phyloP scores from a whole-genome alignment of 2,113 vertebrate genomes.

The Nothocercus nigrocapillus region DNA sequence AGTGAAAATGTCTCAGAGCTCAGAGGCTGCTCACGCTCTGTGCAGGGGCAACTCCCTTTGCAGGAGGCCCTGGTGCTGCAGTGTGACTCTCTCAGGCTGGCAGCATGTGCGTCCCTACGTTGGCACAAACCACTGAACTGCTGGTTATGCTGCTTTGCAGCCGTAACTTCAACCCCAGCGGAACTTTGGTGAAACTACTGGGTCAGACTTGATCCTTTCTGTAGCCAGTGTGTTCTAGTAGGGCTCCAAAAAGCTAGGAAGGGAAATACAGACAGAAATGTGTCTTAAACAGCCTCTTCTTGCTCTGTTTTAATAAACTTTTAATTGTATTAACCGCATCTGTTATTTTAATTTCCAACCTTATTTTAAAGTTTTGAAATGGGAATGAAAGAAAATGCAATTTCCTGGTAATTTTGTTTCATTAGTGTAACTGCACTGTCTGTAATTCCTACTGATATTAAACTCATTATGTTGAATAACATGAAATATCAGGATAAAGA shows the following conservation, averaged over 20 bases:
- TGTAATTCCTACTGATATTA: slow-evolving; percentile 41
- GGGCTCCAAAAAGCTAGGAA: background rate
- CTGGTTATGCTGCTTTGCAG: background rate
- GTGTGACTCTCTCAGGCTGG: background rate
- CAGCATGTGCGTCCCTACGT: fast-evolving
- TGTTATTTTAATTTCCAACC: slow-evolving; percentile 48
- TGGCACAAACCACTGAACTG: background rate
- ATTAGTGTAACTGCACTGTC: slow-evolving; percentile 48
- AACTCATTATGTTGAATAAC: slow-evolving; percentile 41
- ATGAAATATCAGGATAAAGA: slow-evolving; percentile 58
- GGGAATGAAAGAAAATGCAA: slow-evolving; percentile 16
- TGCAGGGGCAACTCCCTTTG: background rate
- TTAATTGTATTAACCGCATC: background rate
- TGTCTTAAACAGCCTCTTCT: background rate
- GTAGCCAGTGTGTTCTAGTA: background rate
- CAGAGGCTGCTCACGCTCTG: background rate
- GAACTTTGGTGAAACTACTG: fast-evolving
- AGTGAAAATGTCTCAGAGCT: background rate
- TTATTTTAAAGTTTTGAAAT: slow-evolving; percentile 28
- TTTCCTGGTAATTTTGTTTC: slow-evolving; percentile 57
- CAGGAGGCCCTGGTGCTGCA: background rate
- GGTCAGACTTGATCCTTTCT: background rate
- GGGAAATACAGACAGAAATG: background rate
- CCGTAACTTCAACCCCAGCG: background rate
- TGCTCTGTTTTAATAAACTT: slow-evolving; percentile 1